Base-by-base conservation (phyloP, 2,888 invertebrate genomes). In the Drosophila aldrichi region DNA sequence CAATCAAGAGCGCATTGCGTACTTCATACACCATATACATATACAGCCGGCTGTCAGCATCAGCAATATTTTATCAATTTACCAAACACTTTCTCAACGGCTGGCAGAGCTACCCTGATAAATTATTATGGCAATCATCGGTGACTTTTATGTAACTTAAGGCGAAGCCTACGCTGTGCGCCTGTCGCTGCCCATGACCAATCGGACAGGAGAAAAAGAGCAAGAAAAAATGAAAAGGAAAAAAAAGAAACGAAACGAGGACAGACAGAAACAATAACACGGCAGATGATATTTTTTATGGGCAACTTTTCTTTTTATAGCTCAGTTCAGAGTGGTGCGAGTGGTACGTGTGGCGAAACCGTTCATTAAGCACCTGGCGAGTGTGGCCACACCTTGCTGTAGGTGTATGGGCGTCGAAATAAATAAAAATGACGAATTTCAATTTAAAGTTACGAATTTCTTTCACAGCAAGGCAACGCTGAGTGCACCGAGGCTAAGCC, bases 101-200 rank as follows among this genome's bases (percentile, higher is more conserved):
- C 18, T 51, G 56, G 34, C 57, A 25, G 57, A 36, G 57, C 57
- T 46, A 9, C 36, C 66, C 60, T 73, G 72, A 81, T 82, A 78
- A 89, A 88, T 86, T 89, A 88, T 89, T 71, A 78, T 78, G 71
- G 82, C 90, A 82, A 89, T 86, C 88, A 88, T 88, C 77, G 80
- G 82, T 80, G 88, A 88, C 88, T 88, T 89, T 86, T 80, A 86
- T 89, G 79, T 76, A 82, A 86, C 74, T 72, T 62, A 59, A 69
- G 64, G 25, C 62, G 38, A 59, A 56, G 70, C 60, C 70, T 58
- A 57, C 57, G 16, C 40, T 20, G 18, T 20, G 34, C 46, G 18
- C 38, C 55, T 36, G 40, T 54, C 44, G 49, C 29, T 43, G 2
- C 54, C 43, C 40, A 59, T 60, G 49, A 55, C 54, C 57, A 22